Base-by-base conservation (phyloP, 2,888 invertebrate species). In the Seira musarum region DNA sequence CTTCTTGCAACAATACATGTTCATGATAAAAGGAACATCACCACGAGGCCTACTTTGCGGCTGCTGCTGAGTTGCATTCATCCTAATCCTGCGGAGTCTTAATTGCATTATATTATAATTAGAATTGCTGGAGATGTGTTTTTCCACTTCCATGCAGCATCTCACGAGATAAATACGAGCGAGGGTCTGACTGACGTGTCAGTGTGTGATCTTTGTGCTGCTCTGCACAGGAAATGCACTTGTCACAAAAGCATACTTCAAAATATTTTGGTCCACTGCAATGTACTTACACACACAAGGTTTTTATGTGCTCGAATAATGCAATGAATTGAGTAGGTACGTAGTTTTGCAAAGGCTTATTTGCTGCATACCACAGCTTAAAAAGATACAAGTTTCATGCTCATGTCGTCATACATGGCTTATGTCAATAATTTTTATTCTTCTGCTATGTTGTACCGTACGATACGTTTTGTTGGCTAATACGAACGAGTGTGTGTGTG, bases 31-130 rank as follows among this genome's bases (percentile, higher is more conserved):
- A 40, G 40, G 13, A 40, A 40, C n/a, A n/a, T n/a, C n/a, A n/a
- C n/a, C n/a, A n/a, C n/a, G n/a, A n/a, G n/a, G n/a, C n/a, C n/a
- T n/a, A n/a, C n/a, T n/a, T n/a, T n/a, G n/a, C n/a, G n/a, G n/a
- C n/a, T n/a, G n/a, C n/a, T n/a, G n/a, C n/a, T n/a, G n/a, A n/a
- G n/a, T n/a, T n/a, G n/a, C n/a, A n/a, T n/a, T n/a, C n/a, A n/a
- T n/a, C n/a, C n/a, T n/a, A n/a, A n/a, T n/a, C n/a, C n/a, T n/a
- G n/a, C n/a, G n/a, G n/a, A n/a, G n/a, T 61, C 69, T 63, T 71
- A 78, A 78, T 71, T 71, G 66, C 71, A 71, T 66, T 78, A 71
- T 24, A 60, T 71, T 78, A 70, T 65, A 64, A 70, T 77, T 70
- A 63, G 61, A 69, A 65, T 70, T 49, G 77, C 65, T n/a, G n/a